Percentiles rank a stretch among this genome's conserved stretches.
These are phyloP conservation scores for Cenopis cana DNA, from an alignment of 2,888 invertebrate genomes.

Conservation along the genomic window DNA sequence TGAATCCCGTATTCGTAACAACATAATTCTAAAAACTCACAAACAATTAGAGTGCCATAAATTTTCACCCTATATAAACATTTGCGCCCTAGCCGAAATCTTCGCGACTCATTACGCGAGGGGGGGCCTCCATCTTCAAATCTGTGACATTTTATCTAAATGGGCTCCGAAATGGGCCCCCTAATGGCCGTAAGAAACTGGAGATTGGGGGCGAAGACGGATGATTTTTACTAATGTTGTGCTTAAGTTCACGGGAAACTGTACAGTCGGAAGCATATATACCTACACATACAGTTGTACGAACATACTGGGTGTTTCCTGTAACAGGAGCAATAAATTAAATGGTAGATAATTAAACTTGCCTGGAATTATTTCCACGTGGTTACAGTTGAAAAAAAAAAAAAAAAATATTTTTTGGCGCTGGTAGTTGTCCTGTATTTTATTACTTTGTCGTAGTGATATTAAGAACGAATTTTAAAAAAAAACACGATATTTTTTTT, in stretches of 20 bases:
- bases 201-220: slow-evolving; percentile 53
- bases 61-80: slow-evolving; percentile 83
- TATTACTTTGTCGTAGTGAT: too few relatives aligned
- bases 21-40: slow-evolving; percentile 52
- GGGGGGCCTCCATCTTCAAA: slow-evolving; percentile 79
- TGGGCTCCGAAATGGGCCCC: slow-evolving; percentile 83
- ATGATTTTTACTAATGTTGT: slow-evolving; percentile 40
- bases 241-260: background rate
- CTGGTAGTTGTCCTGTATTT: too few relatives aligned
- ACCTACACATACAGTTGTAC: background rate
- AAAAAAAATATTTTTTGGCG: too few relatives aligned
- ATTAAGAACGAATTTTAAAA: too few relatives aligned
- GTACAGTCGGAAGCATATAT: background rate
- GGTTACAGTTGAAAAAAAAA: too few relatives aligned
- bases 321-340: too few relatives aligned
- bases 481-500: too few relatives aligned
- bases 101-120: slow-evolving; percentile 82
- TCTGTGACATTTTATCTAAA: slow-evolving; percentile 85
- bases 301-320: too few relatives aligned
- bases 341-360: too few relatives aligned
- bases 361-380: too few relatives aligned
- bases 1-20: slow-evolving; percentile 35
- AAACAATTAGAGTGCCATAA: slow-evolving; percentile 61
- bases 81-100: slow-evolving; percentile 81
- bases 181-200: slow-evolving; percentile 84